phyloP scores from a whole-genome alignment of 2,113 vertebrate genomes.

The Rhinoderma darwinii region DNA sequence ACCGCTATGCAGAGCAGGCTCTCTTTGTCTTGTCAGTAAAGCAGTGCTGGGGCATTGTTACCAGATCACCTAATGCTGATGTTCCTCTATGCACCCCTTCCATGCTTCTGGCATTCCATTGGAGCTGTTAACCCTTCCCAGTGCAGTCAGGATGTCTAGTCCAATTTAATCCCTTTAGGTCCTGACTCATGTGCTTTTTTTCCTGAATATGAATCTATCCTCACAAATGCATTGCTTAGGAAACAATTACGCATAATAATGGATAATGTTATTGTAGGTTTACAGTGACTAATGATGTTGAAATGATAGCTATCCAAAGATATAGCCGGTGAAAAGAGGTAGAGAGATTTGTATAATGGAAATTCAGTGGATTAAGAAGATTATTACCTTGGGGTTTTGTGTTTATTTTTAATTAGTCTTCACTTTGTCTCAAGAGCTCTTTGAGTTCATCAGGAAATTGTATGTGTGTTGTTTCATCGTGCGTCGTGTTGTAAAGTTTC shows the following conservation, averaged over 20 bases:
- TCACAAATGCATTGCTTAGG: background rate
- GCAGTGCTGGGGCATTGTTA: slow-evolving; percentile 9
- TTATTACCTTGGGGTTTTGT: slow-evolving; percentile 41
- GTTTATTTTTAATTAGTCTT: slow-evolving; percentile 33
- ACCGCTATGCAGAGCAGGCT: background rate
- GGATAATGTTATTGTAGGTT: background rate
- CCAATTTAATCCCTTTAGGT: background rate
- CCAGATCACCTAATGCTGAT: slow-evolving; percentile 16
- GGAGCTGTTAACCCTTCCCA: slow-evolving; percentile 20
- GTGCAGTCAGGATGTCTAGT: background rate
- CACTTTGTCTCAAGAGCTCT: background rate
- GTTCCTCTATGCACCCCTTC: background rate
- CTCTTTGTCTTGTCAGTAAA: slow-evolving; percentile 51
- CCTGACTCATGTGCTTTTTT: background rate
- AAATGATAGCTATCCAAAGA: slow-evolving; percentile 16
- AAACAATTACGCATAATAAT: background rate
- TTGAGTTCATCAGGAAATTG: background rate
- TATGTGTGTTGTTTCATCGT: background rate
- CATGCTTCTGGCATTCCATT: background rate
- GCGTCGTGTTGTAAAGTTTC: background rate
- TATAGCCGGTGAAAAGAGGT: slow-evolving; percentile 10
- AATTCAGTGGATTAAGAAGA: slow-evolving; percentile 12
- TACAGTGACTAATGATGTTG: background rate
- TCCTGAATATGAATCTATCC: background rate
- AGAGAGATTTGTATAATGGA: background rate